phyloP scores from a whole-genome alignment of 2,888 invertebrate genomes.

The Trachelus tabidus region DNA sequence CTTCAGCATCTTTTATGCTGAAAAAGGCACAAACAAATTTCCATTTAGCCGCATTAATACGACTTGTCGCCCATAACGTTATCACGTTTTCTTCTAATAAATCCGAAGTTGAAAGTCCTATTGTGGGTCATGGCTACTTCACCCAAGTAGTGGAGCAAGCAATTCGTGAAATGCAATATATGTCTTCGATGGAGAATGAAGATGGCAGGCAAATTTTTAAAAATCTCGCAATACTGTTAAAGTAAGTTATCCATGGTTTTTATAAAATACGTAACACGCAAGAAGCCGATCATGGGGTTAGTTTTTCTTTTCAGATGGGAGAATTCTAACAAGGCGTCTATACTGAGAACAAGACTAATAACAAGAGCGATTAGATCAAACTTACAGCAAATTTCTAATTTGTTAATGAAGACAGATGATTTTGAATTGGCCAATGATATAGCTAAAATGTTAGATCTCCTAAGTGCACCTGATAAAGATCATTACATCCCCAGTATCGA shows the following conservation, averaged over 20 bases:
- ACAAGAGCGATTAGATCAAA: constrained; percentile 67
- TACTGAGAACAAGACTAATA: constrained; percentile 65
- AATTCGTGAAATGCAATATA: constrained; percentile 55
- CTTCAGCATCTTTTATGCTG: constrained; percentile 72
- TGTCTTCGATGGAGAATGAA: constrained; percentile 40
- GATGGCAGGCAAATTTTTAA: constrained; percentile 66
- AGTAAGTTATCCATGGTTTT: constrained; percentile 38
- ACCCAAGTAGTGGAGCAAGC: constrained; percentile 59
- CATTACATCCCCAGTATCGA: constrained; percentile 74
- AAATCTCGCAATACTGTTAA: constrained; percentile 66
- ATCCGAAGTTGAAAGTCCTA: constrained; percentile 51
- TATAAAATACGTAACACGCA: constrained; percentile 48
- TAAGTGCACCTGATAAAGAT: constrained; percentile 73
- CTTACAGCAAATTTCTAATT: constrained; percentile 66
- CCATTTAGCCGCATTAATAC: constrained; percentile 73
- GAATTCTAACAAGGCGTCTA: constrained; percentile 65
- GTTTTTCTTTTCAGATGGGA: constrained; percentile 72
- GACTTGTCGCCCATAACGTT: constrained; percentile 72
- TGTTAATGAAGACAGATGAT: constrained; percentile 60
- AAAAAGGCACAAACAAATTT: constrained; percentile 71
- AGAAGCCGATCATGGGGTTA: constrained; percentile 51
- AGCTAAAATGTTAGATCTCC: constrained; percentile 73
- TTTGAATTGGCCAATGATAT: constrained; percentile 68
- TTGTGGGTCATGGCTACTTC: constrained; percentile 50
- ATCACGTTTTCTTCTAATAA: constrained; percentile 51